Evolutionary conservation across 1,140 invertebrate genomes (phyloP).

Genomic region (Oreohelix idahoensis): DNA sequence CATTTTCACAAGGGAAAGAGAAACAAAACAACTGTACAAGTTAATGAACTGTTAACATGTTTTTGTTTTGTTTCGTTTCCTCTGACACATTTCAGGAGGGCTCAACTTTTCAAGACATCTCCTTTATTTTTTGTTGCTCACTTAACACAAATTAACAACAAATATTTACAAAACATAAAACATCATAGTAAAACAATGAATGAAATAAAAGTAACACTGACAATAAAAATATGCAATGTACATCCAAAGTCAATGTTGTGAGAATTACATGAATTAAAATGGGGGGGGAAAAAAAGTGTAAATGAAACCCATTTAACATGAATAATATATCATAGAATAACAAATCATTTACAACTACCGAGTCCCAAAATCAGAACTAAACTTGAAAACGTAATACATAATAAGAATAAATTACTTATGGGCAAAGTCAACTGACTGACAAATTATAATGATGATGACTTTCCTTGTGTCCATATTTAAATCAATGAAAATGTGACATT

Average conservation of each 20-base stretch:
- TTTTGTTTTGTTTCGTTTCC: constrained; percentile 10
- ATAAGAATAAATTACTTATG: not conserved
- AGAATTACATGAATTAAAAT: not conserved
- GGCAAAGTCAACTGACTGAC: not conserved
- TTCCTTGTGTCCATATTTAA: not conserved
- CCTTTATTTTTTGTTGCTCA: not conserved
- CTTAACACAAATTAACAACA: constrained; percentile 15
- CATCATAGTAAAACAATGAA: constrained; percentile 19
- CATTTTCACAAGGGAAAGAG: not conserved
- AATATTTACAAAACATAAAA: constrained; percentile 14
- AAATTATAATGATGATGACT: not conserved
- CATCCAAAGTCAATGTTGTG: constrained; percentile 20
- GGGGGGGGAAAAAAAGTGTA: not conserved
- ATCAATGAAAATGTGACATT: not conserved
- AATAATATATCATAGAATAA: constrained; percentile 12
- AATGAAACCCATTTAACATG: not conserved
- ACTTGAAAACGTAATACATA: not conserved
- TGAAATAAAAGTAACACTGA: constrained; percentile 2
- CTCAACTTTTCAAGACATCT: constrained; percentile 6
- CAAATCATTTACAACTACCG: constrained; percentile 1
- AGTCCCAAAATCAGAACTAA: not conserved
- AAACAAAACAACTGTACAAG: not conserved
- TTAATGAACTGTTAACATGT: not conserved
- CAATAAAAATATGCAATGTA: constrained; percentile 33
- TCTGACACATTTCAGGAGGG: constrained; percentile 20